phyloP scores from a whole-genome alignment of 2,797 vertebrate genomes.

The Columba guinea region DNA sequence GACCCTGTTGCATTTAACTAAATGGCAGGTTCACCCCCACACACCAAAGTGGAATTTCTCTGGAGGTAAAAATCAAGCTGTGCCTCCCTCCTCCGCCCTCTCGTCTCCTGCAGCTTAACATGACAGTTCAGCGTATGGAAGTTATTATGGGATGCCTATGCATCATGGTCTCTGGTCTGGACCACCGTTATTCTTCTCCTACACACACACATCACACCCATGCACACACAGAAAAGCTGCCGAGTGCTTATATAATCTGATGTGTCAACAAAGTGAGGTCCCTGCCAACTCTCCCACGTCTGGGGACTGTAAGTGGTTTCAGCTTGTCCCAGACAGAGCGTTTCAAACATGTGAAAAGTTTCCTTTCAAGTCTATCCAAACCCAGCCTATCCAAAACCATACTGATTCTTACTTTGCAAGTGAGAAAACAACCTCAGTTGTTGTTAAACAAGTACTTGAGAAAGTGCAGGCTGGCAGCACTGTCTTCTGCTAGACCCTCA shows the following conservation, averaged over 20 bases:
- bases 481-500: background rate
- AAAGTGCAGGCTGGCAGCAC: background rate
- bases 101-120: background rate
- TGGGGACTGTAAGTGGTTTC: conserved; percentile 3
- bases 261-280: conserved; percentile 50
- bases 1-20: background rate
- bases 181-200: conserved; percentile 32
- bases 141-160: conserved; percentile 46
- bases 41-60: background rate
- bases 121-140: conserved; percentile 16
- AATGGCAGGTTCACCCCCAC: background rate
- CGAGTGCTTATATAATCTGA: conserved; percentile 8
- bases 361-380: background rate
- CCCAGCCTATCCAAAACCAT: background rate
- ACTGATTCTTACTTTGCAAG: background rate
- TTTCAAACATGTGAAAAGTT: conserved; percentile 27
- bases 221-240: conserved; percentile 2
- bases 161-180: conserved; percentile 34
- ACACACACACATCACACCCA: conserved; percentile 38
- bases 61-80: conserved; percentile 33
- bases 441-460: background rate
- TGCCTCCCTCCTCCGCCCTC: background rate
- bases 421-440: conserved; percentile 20
- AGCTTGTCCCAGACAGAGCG: background rate
- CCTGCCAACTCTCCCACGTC: conserved; percentile 46